Evolutionary conservation across 2,888 invertebrate genomes (phyloP), one percentile per base, ranked within the genome.

Genomic region (Drosophila meridionalis): DNA sequence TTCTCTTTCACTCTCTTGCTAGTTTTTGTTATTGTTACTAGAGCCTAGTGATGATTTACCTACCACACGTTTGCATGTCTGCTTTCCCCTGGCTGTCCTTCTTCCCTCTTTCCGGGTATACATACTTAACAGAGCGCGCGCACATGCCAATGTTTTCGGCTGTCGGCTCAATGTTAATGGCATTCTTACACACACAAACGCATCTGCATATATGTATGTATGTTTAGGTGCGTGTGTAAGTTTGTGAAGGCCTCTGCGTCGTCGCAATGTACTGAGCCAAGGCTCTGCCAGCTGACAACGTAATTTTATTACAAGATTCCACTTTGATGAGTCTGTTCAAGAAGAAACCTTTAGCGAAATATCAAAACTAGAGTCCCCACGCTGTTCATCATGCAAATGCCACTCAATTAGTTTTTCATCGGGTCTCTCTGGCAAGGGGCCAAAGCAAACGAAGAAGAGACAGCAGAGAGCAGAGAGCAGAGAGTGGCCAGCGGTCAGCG

Each of bases 361-460:
- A 52, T 57, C 57, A 71, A 61, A 60, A 52, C 52, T 20, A 36
- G 30, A 71, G 55, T 40, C 58, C 53, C 34, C 61, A 64, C 59
- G 50, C 53, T 69, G 60, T 56, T 62, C 62, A 62, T 77, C 70
- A 67, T 73, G 67, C 70, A 67, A 73, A 82, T 82, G 77, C 69
- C 78, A 76, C 73, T 89, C 89, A 85, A 89, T 87, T 87, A 89
- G 87, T 73, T 81, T 78, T 76, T 89, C 82, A 70, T 87, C 78
- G 76, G 70, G 76, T 70, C 63, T 59, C 69, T 62, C 64, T 88
- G 88, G 83, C 76, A 66, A 8, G 42, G n/a, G 50, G 59, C 79
- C 77, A 77, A 43, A 59, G 14, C 20, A 26, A 58, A 32, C 50
- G 58, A 50, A 40, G 66, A 38, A 66, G 38, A 47, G 34, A 9